Evolutionary conservation across 1,140 invertebrate species (phyloP).

Genomic region (Anastrepha ludens): DNA sequence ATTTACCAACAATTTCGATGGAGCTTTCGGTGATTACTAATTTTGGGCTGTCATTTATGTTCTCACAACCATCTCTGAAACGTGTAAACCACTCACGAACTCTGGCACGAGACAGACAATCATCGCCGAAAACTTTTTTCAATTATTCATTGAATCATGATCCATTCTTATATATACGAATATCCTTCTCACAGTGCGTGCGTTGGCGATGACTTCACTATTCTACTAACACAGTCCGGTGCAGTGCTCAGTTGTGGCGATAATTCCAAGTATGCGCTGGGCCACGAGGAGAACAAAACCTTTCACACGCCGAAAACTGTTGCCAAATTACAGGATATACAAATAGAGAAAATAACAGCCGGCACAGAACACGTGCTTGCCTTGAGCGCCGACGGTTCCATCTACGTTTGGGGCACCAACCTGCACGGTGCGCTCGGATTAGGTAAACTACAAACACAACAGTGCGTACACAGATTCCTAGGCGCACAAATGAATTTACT

Average conservation of each 20-base stretch:
- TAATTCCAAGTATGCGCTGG: conserved; percentile 80
- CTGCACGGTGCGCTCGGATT: conserved; percentile 80
- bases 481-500: background rate
- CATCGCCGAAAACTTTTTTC: too few species aligned
- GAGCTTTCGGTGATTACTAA: too few species aligned
- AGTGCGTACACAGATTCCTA: conserved; percentile 60
- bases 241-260: conserved; percentile 84
- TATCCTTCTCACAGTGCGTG: conserved; percentile 70
- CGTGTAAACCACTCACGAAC: too few species aligned
- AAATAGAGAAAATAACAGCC: conserved; percentile 80
- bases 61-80: too few species aligned
- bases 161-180: too few species aligned
- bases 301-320: conserved; percentile 80
- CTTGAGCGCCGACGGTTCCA: conserved; percentile 78
- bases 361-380: conserved; percentile 82
- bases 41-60: too few species aligned
- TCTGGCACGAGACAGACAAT: too few species aligned
- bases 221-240: conserved; percentile 83
- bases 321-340: conserved; percentile 77
- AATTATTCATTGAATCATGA: too few species aligned
- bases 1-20: too few species aligned
- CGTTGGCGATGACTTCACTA: conserved; percentile 78
- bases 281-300: conserved; percentile 80
- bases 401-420: conserved; percentile 84
- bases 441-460: conserved; percentile 77